These are phyloP conservation scores for Saguinus midas DNA, from an alignment of 2,113 vertebrate species.

Conservation along the genomic window DNA sequence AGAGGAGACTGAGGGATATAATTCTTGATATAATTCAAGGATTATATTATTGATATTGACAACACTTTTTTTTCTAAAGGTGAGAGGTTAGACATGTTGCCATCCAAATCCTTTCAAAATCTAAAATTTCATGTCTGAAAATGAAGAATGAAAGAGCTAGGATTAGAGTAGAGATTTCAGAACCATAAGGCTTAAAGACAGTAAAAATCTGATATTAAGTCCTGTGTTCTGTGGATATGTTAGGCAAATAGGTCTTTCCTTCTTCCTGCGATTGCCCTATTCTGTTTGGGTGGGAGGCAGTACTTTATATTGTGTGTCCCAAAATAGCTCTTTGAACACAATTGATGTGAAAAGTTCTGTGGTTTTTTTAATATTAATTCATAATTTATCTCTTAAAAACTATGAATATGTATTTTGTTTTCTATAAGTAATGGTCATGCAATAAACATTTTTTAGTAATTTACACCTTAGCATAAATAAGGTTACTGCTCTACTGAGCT, in stretches of 20 bases:
- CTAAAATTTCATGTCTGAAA: conserved; percentile 28
- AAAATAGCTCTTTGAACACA: not conserved
- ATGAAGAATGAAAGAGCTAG: not conserved
- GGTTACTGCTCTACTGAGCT: not conserved
- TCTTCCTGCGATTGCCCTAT: not conserved
- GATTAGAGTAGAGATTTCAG: not conserved
- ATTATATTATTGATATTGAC: not conserved
- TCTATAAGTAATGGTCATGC: not conserved
- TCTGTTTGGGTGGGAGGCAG: not conserved
- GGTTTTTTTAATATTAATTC: not conserved
- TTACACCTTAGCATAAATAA: not conserved
- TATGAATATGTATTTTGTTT: not conserved
- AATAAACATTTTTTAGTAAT: not conserved
- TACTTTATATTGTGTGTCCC: not conserved
- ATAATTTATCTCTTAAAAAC: not conserved
- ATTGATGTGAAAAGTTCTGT: not conserved
- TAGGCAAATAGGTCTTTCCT: not conserved
- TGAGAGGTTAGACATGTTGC: not conserved
- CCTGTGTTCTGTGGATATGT: not conserved
- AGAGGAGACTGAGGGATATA: not conserved
- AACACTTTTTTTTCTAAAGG: conserved; percentile 16
- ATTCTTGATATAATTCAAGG: conserved; percentile 22
- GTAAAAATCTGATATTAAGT: not conserved
- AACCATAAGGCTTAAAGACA: not conserved
- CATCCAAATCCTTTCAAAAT: conserved; percentile 19